Base-by-base conservation (phyloP, 2,888 invertebrate species). In the Acanthococcus lagerstroemiae region DNA sequence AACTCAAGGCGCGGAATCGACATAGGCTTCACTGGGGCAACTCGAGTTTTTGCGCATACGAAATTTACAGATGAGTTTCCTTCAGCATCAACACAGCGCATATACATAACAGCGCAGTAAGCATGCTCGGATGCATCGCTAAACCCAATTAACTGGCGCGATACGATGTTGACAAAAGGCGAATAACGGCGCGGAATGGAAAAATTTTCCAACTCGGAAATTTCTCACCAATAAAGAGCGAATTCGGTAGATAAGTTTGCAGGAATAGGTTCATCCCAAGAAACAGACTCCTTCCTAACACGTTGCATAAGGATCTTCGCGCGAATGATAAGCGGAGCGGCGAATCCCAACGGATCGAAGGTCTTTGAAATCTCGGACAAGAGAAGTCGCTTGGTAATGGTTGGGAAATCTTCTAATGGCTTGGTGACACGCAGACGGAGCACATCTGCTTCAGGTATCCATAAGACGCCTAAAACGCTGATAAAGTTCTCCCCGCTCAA, bases 61-160 rank as follows among this genome's bases (percentile, higher is more conserved):
- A 84, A 15, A 81, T 84, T 71, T 82, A 84, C 72, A 84, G 68
- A 7, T 65, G 68, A 44, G 55, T 65, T 30, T 56, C 69, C 17
- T 55, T 67, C 2, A 52, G 48, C 15, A 60, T 68, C 25, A 52
- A 63, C 25, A 37, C 61, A 26, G 68, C 67, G 50, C 57, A 70
- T 15, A 24, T 69, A 69, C 5, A 68, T 37, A 25, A 63, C 55
- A 5, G 56, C 67, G 12, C 56, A 66, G 30, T 69, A 69, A 1
- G 66, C 67, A 45, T 60, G 24, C 12, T 69, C 67, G 1, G 67
- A 67, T 1, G 69, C 69, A 55, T 69, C 70, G 25, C 67, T 68
- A 55, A 70, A 70, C 4, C 67, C 67, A 55, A 67, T 55, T 9
- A 70, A 7, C 12, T 67, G 61, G 22, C 24, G 45, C n/a, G n/a